phyloP scores from a whole-genome alignment of 2,888 invertebrate genomes.

The Pachliopta kotzebuea region DNA sequence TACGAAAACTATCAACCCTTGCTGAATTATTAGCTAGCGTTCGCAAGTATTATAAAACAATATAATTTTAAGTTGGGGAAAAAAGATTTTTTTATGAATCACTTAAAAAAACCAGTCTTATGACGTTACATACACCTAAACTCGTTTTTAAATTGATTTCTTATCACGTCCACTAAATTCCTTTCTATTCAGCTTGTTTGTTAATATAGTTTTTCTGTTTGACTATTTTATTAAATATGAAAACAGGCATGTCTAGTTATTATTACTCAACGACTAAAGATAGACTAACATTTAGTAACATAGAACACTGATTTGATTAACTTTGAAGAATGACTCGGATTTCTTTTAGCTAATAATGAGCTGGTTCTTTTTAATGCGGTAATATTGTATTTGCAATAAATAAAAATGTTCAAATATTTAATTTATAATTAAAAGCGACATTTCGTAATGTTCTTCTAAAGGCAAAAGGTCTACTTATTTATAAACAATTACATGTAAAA shows the following conservation, averaged over 20 bases:
- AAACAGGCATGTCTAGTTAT: neutral
- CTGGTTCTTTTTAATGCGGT: too few relatives aligned
- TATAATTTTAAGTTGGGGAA: neutral
- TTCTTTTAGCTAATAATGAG: too few relatives aligned
- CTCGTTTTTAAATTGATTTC: conserved; percentile 6
- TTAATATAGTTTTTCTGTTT: conserved; percentile 3
- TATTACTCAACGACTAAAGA: neutral
- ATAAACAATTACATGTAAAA: too few relatives aligned
- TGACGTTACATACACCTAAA: conserved; percentile 17
- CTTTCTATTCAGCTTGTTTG: conserved; percentile 8
- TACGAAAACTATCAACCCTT: too few relatives aligned
- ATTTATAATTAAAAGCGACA: too few relatives aligned
- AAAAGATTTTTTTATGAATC: conserved; percentile 1
- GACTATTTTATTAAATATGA: neutral
- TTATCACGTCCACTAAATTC: conserved; percentile 6
- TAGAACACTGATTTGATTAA: neutral
- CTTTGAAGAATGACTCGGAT: too few relatives aligned
- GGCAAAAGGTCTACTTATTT: too few relatives aligned
- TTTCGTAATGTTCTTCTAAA: too few relatives aligned
- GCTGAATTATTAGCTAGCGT: too few relatives aligned
- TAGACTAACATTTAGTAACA: conserved; percentile 1
- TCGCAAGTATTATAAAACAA: neutral
- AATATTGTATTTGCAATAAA: too few relatives aligned
- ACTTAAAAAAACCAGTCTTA: conserved; percentile 12
- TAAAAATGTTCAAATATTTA: too few relatives aligned